Base-by-base conservation (phyloP, 2,113 vertebrate species). In the Strix uralensis region DNA sequence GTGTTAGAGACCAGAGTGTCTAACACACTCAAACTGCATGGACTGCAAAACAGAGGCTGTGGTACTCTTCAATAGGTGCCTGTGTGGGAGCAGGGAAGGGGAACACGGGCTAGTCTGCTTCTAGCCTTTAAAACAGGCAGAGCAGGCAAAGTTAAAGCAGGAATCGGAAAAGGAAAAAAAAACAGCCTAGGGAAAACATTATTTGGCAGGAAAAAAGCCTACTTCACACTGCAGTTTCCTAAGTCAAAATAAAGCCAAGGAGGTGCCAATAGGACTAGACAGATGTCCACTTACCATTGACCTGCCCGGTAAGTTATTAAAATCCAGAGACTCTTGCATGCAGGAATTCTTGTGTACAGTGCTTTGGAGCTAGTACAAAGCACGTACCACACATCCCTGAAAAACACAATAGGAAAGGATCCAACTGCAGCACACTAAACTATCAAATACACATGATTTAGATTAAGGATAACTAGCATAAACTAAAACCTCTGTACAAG, bases 221-320 rank as follows among this genome's bases (percentile, higher is more conserved):
- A 44, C 36, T 75, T 90, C 74, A 58, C 40, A 17, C 11, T 46
- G 54, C 79, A 65, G 44, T 34, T 92, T 77, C 47, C 66, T 12
- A 30, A 71, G 26, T 80, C 30, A 72, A 90, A 92, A 63, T 59
- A 79, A 95, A 88, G 40, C 58, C 44, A 40, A 7, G 5, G 36
- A 80, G 30, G 36, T 93, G 78, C 70, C 88, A 93, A 93, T 7
- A 90, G 95, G n/a, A 57, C 47, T 63, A 91, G 92, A 88, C 46
- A 94, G 54, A 81, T 90, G 65, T 92, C 94, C 93, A 66, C 49
- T 77, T 94, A 34, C 27, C 91, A 86, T 52, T 10, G 2, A 54
- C 49, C 63, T 92, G 74, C 49, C 81, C 75, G 40, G 27, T 12
- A 29, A 72, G 25, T 69, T 92, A 65, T 72, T 90, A 65, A 78